These are phyloP conservation scores for Papilio polytes DNA, from an alignment of 1,140 invertebrate species.

Conservation along the genomic window DNA sequence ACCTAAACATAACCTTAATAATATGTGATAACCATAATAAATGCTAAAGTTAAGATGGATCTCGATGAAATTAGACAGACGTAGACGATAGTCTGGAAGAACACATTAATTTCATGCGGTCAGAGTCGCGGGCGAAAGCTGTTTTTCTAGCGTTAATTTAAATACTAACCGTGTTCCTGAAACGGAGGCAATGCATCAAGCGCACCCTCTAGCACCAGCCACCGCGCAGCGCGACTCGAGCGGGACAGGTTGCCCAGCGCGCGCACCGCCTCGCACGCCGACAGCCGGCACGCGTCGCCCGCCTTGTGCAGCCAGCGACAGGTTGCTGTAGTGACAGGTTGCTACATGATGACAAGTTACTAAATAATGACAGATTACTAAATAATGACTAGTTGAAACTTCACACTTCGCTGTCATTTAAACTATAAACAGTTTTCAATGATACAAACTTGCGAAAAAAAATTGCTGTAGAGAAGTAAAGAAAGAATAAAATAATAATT, in stretches of 20 bases:
- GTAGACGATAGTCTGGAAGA: too few species aligned
- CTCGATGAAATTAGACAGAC: too few species aligned
- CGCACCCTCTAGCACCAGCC: constrained; percentile 67
- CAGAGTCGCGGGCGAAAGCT: too few species aligned
- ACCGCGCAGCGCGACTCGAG: constrained; percentile 60
- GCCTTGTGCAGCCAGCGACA: constrained; percentile 56
- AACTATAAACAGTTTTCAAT: not conserved
- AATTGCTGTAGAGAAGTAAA: too few species aligned
- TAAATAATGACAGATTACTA: not conserved
- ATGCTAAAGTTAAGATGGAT: too few species aligned
- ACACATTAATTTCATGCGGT: too few species aligned
- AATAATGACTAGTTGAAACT: not conserved
- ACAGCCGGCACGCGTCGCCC: constrained; percentile 40
- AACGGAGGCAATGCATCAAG: constrained; percentile 58
- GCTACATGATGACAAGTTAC: not conserved
- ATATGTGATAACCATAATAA: too few species aligned
- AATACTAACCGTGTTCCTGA: constrained; percentile 59
- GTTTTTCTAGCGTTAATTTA: not conserved
- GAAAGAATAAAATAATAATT: too few species aligned
- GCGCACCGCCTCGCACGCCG: constrained; percentile 70
- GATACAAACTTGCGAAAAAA: not conserved
- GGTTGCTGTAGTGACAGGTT: constrained; percentile 49
- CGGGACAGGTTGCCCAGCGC: constrained; percentile 75
- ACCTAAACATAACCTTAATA: too few species aligned
- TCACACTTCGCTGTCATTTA: not conserved